Evolutionary conservation across 2,797 vertebrate species (phyloP), one percentile per base, ranked within the genome.

Genomic region (Meriones psammophilus): DNA sequence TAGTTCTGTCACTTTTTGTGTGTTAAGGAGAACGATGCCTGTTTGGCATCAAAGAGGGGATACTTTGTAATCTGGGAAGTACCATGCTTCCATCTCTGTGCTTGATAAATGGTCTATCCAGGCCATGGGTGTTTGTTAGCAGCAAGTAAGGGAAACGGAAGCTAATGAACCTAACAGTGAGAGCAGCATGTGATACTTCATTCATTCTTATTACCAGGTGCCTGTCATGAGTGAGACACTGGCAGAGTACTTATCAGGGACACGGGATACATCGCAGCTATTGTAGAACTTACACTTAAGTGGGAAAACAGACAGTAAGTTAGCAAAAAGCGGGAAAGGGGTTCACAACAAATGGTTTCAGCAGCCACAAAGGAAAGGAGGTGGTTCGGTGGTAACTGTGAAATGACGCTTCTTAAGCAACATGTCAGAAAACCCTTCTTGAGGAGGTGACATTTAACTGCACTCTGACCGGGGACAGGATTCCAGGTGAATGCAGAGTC

Each of bases 381-480:
- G 28, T 74, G 77, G 71, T 14, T 90, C 9, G 84, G 46, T 1
- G n/a, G 46, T 71, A 76, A 89, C 28, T 64, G 0, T 76, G 89
- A 92, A 66, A 60, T 78, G n/a, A 89, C 8, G 36, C 33, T 73
- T 77, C 91, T 89, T 94, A 78, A 92, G 91, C 22, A 79, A 66
- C 24, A 28, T 94, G 69, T 86, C 64, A 95, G 88, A 68, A 89
- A 95, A 92, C 42, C 8, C 64, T 76, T 33, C 54, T n/a, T 42
- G 36, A 94, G 58, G 4, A 92, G 56, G n/a, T 86, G 92, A 91
- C 30, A 92, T 76, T 66, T 68, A 92, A 93, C 86, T 91, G 54
- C 93, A 64, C 95, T 92, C 77, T 85, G 84, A 94, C 81, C 81
- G 60, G 89, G 46, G 42, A 86, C n/a, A 80, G 73, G 26, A 73